Percentiles rank a stretch among this genome's conserved stretches.
Conservation (phyloP, 1,140 invertebrate genomes). For the Stegodyphus dumicola region DNA sequence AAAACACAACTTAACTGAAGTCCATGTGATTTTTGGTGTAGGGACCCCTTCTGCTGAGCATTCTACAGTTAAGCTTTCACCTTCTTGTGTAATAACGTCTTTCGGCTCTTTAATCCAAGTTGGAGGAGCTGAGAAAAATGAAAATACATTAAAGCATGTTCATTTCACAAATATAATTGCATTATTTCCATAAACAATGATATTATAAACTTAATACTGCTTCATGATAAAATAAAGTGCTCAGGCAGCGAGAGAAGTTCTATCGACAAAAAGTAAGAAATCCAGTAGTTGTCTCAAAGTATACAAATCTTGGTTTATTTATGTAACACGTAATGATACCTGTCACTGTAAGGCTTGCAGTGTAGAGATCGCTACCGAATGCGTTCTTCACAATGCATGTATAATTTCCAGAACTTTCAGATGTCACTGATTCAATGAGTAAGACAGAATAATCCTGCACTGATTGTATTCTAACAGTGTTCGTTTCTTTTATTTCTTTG, state of each 20-base stretch:
- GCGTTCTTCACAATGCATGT: conserved; percentile 75
- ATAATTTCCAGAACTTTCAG: conserved; percentile 64
- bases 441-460: conserved; percentile 37
- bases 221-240: too few relatives aligned
- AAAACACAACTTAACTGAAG: background rate
- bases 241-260: too few relatives aligned
- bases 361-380: conserved; percentile 74
- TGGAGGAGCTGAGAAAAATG: conserved; percentile 53
- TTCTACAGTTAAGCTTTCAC: conserved; percentile 29
- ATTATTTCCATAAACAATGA: too few relatives aligned
- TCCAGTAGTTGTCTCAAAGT: too few relatives aligned
- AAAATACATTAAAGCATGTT: background rate
- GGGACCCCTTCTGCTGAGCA: conserved; percentile 62
- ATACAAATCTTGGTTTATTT: too few relatives aligned
- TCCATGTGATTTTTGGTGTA: conserved; percentile 58
- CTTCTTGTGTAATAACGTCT: conserved; percentile 36
- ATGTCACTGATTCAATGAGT: conserved; percentile 38
- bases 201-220: too few relatives aligned
- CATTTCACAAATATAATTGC: too few relatives aligned
- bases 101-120: conserved; percentile 59
- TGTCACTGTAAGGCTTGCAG: conserved; percentile 77
- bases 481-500: background rate
- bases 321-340: conserved; percentile 69
- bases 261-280: too few relatives aligned
- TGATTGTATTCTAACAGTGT: conserved; percentile 27